Evolutionary conservation across 2,797 vertebrate genomes (phyloP), one percentile per base, ranked within the genome.

Genomic region (Hephaestus fuliginosus): DNA sequence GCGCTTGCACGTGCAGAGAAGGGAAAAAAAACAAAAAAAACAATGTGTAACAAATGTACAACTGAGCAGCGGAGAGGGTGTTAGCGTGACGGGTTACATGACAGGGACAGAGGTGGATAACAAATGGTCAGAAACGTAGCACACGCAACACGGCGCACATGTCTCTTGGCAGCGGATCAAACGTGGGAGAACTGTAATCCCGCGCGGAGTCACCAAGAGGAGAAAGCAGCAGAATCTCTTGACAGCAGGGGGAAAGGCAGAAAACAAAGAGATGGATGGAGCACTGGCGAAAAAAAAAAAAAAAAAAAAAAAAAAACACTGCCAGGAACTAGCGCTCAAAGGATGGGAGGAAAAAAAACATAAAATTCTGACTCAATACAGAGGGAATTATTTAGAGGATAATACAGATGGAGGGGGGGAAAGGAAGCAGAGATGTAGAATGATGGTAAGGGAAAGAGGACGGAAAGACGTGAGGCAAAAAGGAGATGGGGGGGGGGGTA

Each of bases 141-240:
- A 22, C 57, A 39, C 52, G 43, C 51, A 25, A 39, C 52, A 48
- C 51, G 22, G 4, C 28, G 67, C 80, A 79, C 81, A 75, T 69
- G 87, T 85, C 78, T 86, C 62, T 71, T 84, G 86, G 91, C 80
- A 64, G 87, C 78, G 55, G 82, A 92, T 90, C 80, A 90, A 74
- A 91, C 72, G 86, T 88, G 80, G 92, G 91, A 90, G 85, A 86
- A 84, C 87, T 83, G 88, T 85, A 90, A 91, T 89, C 83, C 82
- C 39, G 61, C 43, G 15, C 33, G 48, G 77, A 84, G 81, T 78
- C 67, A 33, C 46, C 4, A 55, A 53, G 74, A 77, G 84, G 78
- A 86, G 80, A 89, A 80, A 67, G 75, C 73, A 60, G 70, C 66
- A 48, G 70, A 71, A 80, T 89, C 74, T 88, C 89, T 51, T 83